These are phyloP conservation scores for Lordiphosa collinella DNA, from an alignment of 1,140 invertebrate species.

Conservation along the genomic window DNA sequence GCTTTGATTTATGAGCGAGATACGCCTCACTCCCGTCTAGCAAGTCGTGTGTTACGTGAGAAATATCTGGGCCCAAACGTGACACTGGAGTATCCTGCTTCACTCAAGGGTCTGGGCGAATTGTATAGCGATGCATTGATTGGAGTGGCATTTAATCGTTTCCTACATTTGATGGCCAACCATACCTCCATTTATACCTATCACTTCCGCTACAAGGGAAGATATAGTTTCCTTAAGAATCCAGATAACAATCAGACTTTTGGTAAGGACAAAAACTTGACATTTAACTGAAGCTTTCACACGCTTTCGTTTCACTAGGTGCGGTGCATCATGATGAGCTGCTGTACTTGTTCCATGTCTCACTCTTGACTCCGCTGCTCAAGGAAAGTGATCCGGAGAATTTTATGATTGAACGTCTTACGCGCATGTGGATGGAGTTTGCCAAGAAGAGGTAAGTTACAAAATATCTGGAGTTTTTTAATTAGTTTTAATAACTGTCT, in stretches of 20 bases:
- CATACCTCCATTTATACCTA: constrained; percentile 81
- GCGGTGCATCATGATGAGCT: constrained; percentile 83
- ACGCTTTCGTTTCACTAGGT: constrained; percentile 66
- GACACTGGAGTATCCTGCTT: constrained; percentile 29
- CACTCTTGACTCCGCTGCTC: constrained; percentile 73
- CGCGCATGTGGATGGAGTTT: constrained; percentile 81
- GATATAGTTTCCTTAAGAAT: constrained; percentile 81
- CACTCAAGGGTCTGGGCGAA: constrained; percentile 52
- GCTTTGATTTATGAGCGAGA: constrained; percentile 81
- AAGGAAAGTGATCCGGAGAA: constrained; percentile 80
- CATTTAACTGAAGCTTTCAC: too few relatives aligned
- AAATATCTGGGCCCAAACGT: constrained; percentile 41
- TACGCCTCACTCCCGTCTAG: constrained; percentile 77
- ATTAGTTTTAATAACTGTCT: neutral
- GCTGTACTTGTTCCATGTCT: constrained; percentile 82
- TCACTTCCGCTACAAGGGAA: constrained; percentile 81
- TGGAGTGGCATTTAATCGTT: constrained; percentile 80
- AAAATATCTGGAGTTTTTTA: too few relatives aligned
- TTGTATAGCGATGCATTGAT: constrained; percentile 81
- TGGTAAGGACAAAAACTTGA: too few relatives aligned
- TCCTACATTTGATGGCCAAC: constrained; percentile 79
- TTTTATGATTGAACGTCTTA: constrained; percentile 80
- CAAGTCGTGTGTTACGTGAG: constrained; percentile 56
- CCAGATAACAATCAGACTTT: constrained; percentile 74
- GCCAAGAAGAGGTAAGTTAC: constrained; percentile 79